phyloP scores from a whole-genome alignment of 2,888 invertebrate species.

The Protonemura montana region DNA sequence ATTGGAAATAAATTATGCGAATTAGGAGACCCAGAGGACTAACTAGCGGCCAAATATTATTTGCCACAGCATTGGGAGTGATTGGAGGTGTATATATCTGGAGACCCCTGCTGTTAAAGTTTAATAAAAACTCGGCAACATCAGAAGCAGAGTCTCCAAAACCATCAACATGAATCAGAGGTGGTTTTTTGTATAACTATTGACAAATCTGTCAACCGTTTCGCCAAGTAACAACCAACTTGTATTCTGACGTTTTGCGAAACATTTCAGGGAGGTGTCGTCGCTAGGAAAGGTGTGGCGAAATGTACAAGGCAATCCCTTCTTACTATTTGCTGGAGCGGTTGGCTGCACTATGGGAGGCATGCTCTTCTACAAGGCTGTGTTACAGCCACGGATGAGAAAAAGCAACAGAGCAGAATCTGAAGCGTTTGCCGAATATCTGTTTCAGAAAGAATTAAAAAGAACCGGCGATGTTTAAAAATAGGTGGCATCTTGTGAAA shows the following conservation, averaged over 20 bases:
- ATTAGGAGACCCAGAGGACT: slow-evolving; percentile 60
- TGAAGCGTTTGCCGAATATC: slow-evolving; percentile 24
- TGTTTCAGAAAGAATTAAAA: slow-evolving; percentile 24
- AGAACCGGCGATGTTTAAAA: background rate
- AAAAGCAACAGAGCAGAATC: slow-evolving; percentile 26
- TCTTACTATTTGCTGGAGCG: slow-evolving; percentile 14
- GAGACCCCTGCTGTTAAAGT: slow-evolving; percentile 59
- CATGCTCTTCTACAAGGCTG: background rate
- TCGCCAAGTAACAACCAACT: no score
- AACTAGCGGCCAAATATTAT: slow-evolving; percentile 58
- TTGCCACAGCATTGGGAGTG: slow-evolving; percentile 61
- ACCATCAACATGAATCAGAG: background rate
- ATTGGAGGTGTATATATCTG: slow-evolving; percentile 64
- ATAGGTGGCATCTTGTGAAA: background rate
- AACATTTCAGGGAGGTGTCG: background rate
- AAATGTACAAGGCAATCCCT: slow-evolving; percentile 25
- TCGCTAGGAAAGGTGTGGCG: background rate
- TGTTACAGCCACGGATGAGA: background rate
- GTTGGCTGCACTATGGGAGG: slow-evolving; percentile 2
- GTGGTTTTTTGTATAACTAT: background rate
- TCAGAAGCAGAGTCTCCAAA: background rate
- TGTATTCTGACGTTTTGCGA: background rate
- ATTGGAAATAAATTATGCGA: slow-evolving; percentile 56
- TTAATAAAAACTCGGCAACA: background rate
- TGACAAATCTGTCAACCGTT: background rate